Conservation (phyloP, 2,888 invertebrate genomes). For the Caenorhabditis doughertyi region DNA sequence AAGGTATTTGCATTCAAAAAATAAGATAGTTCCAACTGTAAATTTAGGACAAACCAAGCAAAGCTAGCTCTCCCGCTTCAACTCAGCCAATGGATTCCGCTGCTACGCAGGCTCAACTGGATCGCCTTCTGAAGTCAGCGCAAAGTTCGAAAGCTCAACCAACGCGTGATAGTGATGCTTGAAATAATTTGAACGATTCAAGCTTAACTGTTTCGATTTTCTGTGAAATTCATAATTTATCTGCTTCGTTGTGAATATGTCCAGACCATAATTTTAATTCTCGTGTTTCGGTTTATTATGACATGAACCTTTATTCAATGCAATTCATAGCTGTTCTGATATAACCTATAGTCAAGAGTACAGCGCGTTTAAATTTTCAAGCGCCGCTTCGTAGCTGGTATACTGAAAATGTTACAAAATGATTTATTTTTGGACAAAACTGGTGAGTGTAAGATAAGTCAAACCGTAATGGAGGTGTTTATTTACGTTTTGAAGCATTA, state of each 20-base stretch:
- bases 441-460: background rate
- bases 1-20: slow-evolving; percentile 51
- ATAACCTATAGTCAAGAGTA: too few species aligned
- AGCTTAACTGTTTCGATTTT: background rate
- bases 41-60: slow-evolving; percentile 62
- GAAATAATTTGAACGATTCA: slow-evolving; percentile 8
- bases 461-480: slow-evolving; percentile 3
- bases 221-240: slow-evolving; percentile 12
- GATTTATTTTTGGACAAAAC: slow-evolving; percentile 26
- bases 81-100: slow-evolving; percentile 48
- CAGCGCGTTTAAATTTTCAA: too few species aligned
- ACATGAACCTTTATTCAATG: background rate
- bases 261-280: background rate
- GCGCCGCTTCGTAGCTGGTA: too few species aligned
- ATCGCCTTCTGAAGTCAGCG: slow-evolving; percentile 64
- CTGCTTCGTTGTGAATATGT: slow-evolving; percentile 12
- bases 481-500: slow-evolving; percentile 44
- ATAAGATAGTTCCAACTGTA: background rate
- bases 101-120: slow-evolving; percentile 56
- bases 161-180: slow-evolving; percentile 44
- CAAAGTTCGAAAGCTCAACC: slow-evolving; percentile 50
- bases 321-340: background rate
- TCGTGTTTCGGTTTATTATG: background rate
- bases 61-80: slow-evolving; percentile 32
- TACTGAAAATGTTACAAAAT: too few species aligned